Evolutionary conservation across 1,140 invertebrate genomes (phyloP), one percentile per base, ranked within the genome.

Genomic region (Centruroides sculpturatus): DNA sequence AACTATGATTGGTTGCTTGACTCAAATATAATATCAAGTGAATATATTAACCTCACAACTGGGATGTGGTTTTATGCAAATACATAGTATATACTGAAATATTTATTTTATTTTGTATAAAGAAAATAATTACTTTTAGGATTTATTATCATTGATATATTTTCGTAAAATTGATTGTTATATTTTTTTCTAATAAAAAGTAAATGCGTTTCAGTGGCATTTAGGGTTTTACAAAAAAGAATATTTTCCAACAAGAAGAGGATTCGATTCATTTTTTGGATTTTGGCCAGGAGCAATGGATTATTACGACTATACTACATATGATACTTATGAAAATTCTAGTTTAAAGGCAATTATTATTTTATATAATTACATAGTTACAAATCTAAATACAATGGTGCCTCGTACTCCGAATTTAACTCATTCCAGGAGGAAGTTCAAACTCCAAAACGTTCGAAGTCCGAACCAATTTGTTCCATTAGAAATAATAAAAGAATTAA

Each of bases 231-330:
- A 70, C 60, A 70, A 70, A 53, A 60, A 72, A 48, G 66, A 71
- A 13, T 74, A 66, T 62, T 58, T 66, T 1, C 74, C 74, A n/a
- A 69, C 61, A 5, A 64, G 67, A 35, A 57, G 74, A 23, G 74
- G 74, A 35, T 76, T 76, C 65, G 71, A 75, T 64, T 67, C 71
- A 1, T 73, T 69, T 59, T 73, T 67, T 68, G 74, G 74, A 64
- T 67, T 66, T 58, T 68, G 61, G 23, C 59, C 56, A 54, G 47
- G 10, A n/a, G n/a, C n/a, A n/a, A 59, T 65, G 35, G 66, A 70
- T 52, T 69, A 71, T 60, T 69, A 70, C 35, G 23, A 23, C 23
- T 23, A 23, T 23, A 50, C 47, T 35, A 13, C 5, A 34, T 0
- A 23, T 23, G 23, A 23, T 1, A 23, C 23, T 23, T 23, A 23